Evolutionary conservation across 2,888 invertebrate genomes (phyloP), one percentile per base, ranked within the genome.

Genomic region (Amblyjoppa fuscipennis): DNA sequence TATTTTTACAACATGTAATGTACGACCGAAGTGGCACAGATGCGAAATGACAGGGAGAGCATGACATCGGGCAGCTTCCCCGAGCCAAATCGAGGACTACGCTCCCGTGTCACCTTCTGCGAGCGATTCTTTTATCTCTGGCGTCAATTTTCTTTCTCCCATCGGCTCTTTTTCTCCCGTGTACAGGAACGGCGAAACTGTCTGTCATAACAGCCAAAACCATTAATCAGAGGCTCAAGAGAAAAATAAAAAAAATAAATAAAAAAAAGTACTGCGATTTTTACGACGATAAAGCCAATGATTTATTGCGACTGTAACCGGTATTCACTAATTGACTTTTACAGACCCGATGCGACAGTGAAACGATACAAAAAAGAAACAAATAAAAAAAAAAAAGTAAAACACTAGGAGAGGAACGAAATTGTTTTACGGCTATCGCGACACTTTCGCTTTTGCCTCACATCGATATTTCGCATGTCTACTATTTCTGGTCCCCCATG

Each of bases 361-460:
- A 9, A n/a, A 70, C 38, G 25, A 75, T 49, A 81, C 20, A 20
- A 20, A 20, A 20, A 69, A 13, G 45, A 45, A 38, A 7, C 2
- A 38, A 61, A 16, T 5, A 38, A 49, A 25, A 69, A 69, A 41
- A 20, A 20, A 20, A 20, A 20, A 20, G 20, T n/a, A 20, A 69
- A 41, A 51, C 31, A 6, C 9, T 9, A 13, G 53, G 34, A 28
- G 7, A 31, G 4, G 51, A 75, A 11, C 31, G 34, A 3, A n/a
- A 69, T 53, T 28, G 28, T 75, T 64, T n/a, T 59, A 6, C 51
- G 28, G 20, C 64, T 64, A 75, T 75, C 64, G 34, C 5, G 38
- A 83, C 31, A 83, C 79, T 83, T 83, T 79, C 64, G 53, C 51
- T 70, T 25, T 70, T 53, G 68, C 45, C 61, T 70, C 41, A 31